A percentile compares a stretch with the other conserved stretches of the same genome.
Evolutionary conservation across 2,888 invertebrate genomes (phyloP).

Genomic region (Himalopsyche anomala): DNA sequence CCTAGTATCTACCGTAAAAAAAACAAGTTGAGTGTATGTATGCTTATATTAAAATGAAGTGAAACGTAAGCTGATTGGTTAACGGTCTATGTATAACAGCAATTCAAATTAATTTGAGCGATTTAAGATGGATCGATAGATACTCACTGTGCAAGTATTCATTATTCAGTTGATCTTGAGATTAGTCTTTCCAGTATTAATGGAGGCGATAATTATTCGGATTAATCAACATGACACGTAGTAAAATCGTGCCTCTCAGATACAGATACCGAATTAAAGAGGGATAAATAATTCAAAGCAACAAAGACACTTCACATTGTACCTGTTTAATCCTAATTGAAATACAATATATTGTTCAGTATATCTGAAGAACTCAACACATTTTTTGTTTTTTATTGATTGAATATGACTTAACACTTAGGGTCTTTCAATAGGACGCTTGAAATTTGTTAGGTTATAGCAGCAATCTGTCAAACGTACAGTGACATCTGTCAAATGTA

Average conservation of each 20-base stretch:
- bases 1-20: too few relatives aligned
- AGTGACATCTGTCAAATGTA: too few relatives aligned
- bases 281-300: constrained; percentile 4
- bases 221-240: constrained; percentile 1
- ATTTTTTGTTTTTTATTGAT: too few relatives aligned
- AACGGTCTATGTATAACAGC: background rate
- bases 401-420: too few relatives aligned
- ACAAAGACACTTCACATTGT: constrained; percentile 1
- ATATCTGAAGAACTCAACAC: too few relatives aligned
- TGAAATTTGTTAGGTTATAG: too few relatives aligned
- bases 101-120: background rate
- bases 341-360: background rate
- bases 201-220: background rate
- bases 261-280: background rate
- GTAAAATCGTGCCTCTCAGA: background rate
- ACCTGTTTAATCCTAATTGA: background rate
- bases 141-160: background rate
- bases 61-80: too few relatives aligned
- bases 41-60: too few relatives aligned
- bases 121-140: background rate
- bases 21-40: too few relatives aligned
- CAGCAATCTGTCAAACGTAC: too few relatives aligned
- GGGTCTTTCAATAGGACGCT: too few relatives aligned
- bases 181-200: background rate
- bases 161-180: constrained; percentile 6